phyloP scores from a whole-genome alignment of 1,140 invertebrate species.

The Gonatopus flavifemur region DNA sequence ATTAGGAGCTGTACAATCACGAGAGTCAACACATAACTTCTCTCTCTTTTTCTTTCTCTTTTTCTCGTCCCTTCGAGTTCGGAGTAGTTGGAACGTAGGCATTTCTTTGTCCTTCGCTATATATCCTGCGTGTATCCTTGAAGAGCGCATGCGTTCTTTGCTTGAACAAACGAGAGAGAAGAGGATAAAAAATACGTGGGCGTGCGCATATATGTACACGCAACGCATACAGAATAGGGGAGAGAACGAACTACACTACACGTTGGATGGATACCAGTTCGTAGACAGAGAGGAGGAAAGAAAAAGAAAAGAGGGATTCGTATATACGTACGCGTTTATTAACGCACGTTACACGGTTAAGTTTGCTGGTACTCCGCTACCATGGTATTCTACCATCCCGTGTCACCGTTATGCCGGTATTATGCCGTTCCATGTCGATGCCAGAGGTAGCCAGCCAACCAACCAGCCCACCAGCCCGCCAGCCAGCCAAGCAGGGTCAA shows the following conservation, averaged over 20 bases:
- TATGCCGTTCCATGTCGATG: no score
- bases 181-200: no score
- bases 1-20: constrained; percentile 32
- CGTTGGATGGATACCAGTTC: no score
- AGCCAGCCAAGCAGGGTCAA: constrained; percentile 54
- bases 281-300: constrained; percentile 1
- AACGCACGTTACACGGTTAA: constrained; percentile 39
- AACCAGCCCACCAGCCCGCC: constrained; percentile 14
- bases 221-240: neutral
- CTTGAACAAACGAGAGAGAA: no score
- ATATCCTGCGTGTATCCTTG: no score
- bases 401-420: no score
- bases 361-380: constrained; percentile 44
- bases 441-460: constrained; percentile 28
- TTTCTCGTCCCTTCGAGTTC: neutral
- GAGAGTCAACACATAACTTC: constrained; percentile 35
- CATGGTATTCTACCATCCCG: no score
- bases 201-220: neutral
- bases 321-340: constrained; percentile 38
- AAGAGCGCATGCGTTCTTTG: constrained; percentile 1
- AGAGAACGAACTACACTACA: no score
- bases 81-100: no score
- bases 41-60: neutral
- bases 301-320: neutral
- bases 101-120: neutral